Conservation (phyloP, 2,888 invertebrate genomes). For the Zele albiditarsus region DNA sequence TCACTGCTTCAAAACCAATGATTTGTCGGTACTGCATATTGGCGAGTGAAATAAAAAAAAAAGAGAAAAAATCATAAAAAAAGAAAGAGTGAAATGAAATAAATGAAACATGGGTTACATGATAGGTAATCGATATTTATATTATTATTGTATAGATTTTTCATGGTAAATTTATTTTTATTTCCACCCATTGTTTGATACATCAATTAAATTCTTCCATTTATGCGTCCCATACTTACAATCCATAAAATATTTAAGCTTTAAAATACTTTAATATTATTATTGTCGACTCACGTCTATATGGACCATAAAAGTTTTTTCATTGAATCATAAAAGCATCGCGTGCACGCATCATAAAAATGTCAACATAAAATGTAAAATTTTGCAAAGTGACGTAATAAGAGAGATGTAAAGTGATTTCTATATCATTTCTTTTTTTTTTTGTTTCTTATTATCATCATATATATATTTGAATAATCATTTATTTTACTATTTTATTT, state of each 20-base stretch:
- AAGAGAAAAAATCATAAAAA: not conserved
- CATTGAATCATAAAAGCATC: conserved; percentile 25
- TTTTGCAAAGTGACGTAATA: not conserved
- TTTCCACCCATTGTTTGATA: not conserved
- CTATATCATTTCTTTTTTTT: not conserved
- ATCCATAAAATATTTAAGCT: conserved; percentile 9
- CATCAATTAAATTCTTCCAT: conserved; percentile 11
- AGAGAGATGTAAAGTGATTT: not conserved
- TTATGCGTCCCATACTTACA: conserved; percentile 3
- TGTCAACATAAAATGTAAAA: conserved; percentile 14
- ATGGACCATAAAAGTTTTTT: conserved; percentile 14
- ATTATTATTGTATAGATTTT: not conserved
- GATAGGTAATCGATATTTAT: not conserved
- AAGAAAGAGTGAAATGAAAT: not conserved
- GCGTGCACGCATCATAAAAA: conserved; percentile 21
- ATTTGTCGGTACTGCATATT: conserved; percentile 18
- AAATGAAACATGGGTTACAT: conserved; percentile 21
- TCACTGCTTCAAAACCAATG: conserved; percentile 9
- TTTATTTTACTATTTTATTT: not conserved
- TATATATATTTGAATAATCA: not conserved
- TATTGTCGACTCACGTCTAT: conserved; percentile 11
- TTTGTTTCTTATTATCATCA: not conserved
- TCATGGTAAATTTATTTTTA: not conserved
- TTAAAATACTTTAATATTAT: conserved; percentile 15
- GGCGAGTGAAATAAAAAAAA: not conserved